Conservation (phyloP, 1,140 invertebrate genomes). For the Laodelphax striatellus region DNA sequence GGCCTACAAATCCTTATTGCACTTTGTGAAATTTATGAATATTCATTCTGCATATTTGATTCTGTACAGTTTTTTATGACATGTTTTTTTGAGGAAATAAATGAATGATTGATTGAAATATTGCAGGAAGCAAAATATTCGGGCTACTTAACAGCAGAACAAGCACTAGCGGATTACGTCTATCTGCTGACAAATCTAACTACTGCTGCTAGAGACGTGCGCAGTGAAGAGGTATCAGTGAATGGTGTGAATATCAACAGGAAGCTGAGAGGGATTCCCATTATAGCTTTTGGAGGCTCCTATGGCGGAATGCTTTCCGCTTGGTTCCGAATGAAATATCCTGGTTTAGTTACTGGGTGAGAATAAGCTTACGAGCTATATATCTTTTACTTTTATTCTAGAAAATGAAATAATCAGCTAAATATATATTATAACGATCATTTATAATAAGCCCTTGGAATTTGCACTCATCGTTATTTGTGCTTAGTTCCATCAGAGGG, state of each 20-base stretch:
- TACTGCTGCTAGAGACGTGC: background rate
- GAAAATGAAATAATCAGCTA: background rate
- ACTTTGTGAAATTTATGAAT: no score
- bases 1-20: no score
- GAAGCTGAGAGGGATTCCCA: slow-evolving; percentile 43
- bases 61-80: no score
- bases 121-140: slow-evolving; percentile 48
- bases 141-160: slow-evolving; percentile 80
- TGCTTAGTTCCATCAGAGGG: no score
- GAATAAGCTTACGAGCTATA: background rate
- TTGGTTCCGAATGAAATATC: slow-evolving; percentile 95
- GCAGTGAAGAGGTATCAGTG: background rate
- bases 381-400: background rate
- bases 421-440: no score
- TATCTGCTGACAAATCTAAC: slow-evolving; percentile 58
- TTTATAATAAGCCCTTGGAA: no score
- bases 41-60: no score
- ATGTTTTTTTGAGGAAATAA: background rate
- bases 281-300: slow-evolving; percentile 80
- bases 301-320: slow-evolving; percentile 95
- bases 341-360: slow-evolving; percentile 67
- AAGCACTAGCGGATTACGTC: slow-evolving; percentile 91
- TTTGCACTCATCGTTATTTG: no score
- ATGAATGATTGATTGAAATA: background rate
- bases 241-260: slow-evolving; percentile 24